Conservation (phyloP, 2,888 invertebrate genomes). For the Artemia sinica region DNA sequence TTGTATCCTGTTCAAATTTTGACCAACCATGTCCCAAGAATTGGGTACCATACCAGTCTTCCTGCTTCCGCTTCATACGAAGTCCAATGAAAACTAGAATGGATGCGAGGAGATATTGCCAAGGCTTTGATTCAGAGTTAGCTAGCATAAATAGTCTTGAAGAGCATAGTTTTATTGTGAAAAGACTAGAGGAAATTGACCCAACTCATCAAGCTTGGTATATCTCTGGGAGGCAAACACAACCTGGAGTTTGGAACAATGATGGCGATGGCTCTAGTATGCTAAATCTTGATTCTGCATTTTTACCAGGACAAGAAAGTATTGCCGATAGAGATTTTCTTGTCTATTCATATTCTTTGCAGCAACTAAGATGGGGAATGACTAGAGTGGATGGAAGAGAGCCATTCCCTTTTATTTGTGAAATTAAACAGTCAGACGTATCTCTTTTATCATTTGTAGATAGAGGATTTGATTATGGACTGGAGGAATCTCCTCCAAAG, state of each 20-base stretch:
- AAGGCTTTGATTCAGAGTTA: slow-evolving; percentile 46
- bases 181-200: slow-evolving; percentile 61
- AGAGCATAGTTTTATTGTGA: slow-evolving; percentile 70
- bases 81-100: slow-evolving; percentile 60
- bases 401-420: slow-evolving; percentile 64
- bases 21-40: slow-evolving; percentile 51
- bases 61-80: slow-evolving; percentile 76
- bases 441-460: slow-evolving; percentile 49
- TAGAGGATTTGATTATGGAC: slow-evolving; percentile 65
- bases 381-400: slow-evolving; percentile 60
- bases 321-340: slow-evolving; percentile 49
- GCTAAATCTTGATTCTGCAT: slow-evolving; percentile 59
- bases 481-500: slow-evolving; percentile 58
- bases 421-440: slow-evolving; percentile 51
- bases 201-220: slow-evolving; percentile 75
- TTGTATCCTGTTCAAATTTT: neutral
- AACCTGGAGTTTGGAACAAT: slow-evolving; percentile 51
- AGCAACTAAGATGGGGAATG: slow-evolving; percentile 63
- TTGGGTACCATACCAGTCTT: slow-evolving; percentile 62
- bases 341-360: slow-evolving; percentile 40
- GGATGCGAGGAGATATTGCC: slow-evolving; percentile 66
- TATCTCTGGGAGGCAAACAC: slow-evolving; percentile 54
- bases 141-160: slow-evolving; percentile 59
- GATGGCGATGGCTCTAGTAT: slow-evolving; percentile 63
- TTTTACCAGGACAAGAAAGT: slow-evolving; percentile 41